These are phyloP conservation scores for Onychomys arenicola DNA, from an alignment of 2,797 vertebrate genomes.

Conservation along the genomic window DNA sequence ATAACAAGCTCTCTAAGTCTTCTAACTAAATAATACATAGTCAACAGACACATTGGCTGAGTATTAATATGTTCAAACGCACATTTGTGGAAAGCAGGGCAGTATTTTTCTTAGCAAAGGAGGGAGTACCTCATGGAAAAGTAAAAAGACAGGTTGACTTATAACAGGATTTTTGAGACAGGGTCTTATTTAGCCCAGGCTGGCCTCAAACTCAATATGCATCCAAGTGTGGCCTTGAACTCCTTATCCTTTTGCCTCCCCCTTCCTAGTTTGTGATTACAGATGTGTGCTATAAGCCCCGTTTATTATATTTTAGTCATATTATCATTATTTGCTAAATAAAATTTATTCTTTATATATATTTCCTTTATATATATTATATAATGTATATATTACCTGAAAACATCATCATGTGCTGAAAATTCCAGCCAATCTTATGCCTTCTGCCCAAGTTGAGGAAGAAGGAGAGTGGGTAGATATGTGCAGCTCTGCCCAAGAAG, in stretches of 20 bases:
- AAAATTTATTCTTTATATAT: constrained; percentile 9
- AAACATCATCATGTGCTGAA: constrained; percentile 99
- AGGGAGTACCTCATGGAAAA: neutral
- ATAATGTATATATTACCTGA: constrained; percentile 91
- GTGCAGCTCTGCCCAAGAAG: constrained; percentile 96
- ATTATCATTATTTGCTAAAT: neutral
- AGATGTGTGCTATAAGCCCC: neutral
- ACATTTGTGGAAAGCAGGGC: constrained; percentile 20
- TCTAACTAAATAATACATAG: neutral
- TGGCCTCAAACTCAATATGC: neutral
- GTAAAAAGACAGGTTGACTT: neutral
- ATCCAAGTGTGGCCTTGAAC: neutral
- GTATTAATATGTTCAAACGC: neutral
- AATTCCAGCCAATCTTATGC: constrained; percentile 97
- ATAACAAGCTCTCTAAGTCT: constrained; percentile 47
- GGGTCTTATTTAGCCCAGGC: neutral
- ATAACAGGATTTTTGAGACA: neutral
- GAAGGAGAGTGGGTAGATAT: constrained; percentile 98
- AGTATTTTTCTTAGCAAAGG: constrained; percentile 62
- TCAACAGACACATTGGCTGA: neutral
- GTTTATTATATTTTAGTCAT: neutral
- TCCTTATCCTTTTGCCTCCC: neutral
- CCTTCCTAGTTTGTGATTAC: neutral
- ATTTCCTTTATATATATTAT: neutral
- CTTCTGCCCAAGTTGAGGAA: constrained; percentile 96